Evolutionary conservation across 2,113 vertebrate genomes (phyloP).

Genomic region (Gavialis gangeticus): DNA sequence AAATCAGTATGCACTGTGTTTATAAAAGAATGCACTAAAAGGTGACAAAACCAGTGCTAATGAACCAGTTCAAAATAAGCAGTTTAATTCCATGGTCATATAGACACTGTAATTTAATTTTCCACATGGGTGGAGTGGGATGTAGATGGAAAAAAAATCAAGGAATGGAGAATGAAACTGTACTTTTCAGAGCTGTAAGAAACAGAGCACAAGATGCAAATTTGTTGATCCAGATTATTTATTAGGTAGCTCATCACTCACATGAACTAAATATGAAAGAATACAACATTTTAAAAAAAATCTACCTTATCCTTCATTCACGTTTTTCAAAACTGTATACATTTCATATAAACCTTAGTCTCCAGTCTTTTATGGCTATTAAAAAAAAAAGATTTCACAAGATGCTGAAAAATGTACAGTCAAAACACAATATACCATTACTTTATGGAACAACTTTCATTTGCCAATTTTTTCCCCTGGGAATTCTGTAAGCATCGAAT

Average conservation of each 20-base stretch:
- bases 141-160: background rate
- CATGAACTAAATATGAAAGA: background rate
- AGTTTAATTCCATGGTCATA: background rate
- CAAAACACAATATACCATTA: background rate
- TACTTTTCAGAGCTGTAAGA: background rate
- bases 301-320: background rate
- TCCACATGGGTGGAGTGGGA: background rate
- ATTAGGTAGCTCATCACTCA: background rate
- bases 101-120: background rate
- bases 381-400: slow-evolving; percentile 1
- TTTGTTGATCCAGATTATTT: background rate
- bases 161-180: background rate
- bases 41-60: background rate
- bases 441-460: background rate
- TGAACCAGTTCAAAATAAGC: background rate
- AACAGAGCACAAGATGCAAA: background rate
- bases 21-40: background rate
- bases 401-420: background rate
- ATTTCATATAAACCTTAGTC: background rate
- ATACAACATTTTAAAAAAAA: background rate
- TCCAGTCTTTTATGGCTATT: background rate
- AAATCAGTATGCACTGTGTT: background rate
- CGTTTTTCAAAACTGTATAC: background rate
- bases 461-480: background rate
- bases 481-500: background rate